Percentiles rank a stretch among this genome's conserved stretches.
Evolutionary conservation across 2,113 vertebrate genomes (phyloP).

Genomic region (Nannospalax galili): DNA sequence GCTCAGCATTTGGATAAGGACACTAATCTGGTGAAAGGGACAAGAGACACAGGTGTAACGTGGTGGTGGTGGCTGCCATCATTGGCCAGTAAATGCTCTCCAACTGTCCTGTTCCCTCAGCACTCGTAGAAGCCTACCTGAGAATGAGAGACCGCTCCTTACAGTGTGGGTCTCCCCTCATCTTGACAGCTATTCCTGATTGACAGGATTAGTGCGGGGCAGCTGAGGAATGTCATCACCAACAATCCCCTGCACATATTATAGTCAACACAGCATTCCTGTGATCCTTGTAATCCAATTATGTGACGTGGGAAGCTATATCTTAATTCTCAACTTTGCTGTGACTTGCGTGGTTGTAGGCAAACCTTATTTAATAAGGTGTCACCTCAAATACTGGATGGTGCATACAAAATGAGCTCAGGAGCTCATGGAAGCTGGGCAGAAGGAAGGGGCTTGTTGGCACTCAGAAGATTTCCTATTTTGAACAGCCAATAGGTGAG

Average conservation of each 20-base stretch:
- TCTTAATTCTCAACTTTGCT: slow-evolving; percentile 69
- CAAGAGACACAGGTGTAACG: background rate
- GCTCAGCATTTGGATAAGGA: background rate
- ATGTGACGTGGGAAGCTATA: slow-evolving; percentile 72
- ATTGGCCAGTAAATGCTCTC: background rate
- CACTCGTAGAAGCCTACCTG: background rate
- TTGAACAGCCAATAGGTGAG: slow-evolving; percentile 28
- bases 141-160: background rate
- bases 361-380: slow-evolving; percentile 23
- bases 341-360: background rate
- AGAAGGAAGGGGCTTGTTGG: background rate
- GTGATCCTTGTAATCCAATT: slow-evolving; percentile 86
- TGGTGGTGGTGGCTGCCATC: accelerated
- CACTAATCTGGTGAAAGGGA: background rate
- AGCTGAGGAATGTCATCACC: slow-evolving; percentile 59
- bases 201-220: slow-evolving; percentile 79
- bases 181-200: slow-evolving; percentile 72
- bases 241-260: slow-evolving; percentile 83
- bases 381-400: background rate
- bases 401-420: slow-evolving; percentile 2
- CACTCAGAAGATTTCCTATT: background rate
- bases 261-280: slow-evolving; percentile 77
- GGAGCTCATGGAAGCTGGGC: background rate
- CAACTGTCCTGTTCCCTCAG: background rate
- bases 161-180: slow-evolving; percentile 52